phyloP scores from a whole-genome alignment of 2,797 vertebrate species.

The Meriones psammophilus region DNA sequence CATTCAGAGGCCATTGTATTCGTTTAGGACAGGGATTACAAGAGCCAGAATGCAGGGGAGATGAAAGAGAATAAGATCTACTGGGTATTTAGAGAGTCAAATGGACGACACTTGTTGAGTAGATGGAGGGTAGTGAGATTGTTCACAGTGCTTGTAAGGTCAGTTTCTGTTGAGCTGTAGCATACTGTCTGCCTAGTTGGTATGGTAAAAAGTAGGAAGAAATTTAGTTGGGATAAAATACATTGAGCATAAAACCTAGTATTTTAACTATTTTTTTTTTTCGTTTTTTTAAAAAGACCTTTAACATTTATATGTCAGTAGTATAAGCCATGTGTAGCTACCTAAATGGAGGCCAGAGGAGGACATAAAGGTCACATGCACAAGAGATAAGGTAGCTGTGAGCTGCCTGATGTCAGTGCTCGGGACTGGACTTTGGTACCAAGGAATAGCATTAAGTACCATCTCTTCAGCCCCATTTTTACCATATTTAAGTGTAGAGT shows the following conservation, averaged over 20 bases:
- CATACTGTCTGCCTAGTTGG: background rate
- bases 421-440: background rate
- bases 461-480: background rate
- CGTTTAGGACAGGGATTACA: background rate
- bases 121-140: background rate
- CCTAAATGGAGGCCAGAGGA: background rate
- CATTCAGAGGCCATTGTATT: background rate
- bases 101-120: background rate
- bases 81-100: background rate
- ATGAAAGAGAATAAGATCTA: background rate
- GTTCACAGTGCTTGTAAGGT: background rate
- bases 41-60: background rate
- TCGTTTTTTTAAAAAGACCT: background rate
- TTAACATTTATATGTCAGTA: background rate
- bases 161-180: background rate
- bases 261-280: background rate
- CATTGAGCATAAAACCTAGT: background rate
- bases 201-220: background rate
- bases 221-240: conserved; percentile 15
- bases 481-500: background rate
- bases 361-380: no score
- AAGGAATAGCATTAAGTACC: background rate
- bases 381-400: background rate
- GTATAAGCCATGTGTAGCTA: background rate
- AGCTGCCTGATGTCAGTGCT: background rate